Evolutionary conservation across 64 coral and sea anemone genomes (phyloP).

Genomic region (Catalaphyllia jardinei): DNA sequence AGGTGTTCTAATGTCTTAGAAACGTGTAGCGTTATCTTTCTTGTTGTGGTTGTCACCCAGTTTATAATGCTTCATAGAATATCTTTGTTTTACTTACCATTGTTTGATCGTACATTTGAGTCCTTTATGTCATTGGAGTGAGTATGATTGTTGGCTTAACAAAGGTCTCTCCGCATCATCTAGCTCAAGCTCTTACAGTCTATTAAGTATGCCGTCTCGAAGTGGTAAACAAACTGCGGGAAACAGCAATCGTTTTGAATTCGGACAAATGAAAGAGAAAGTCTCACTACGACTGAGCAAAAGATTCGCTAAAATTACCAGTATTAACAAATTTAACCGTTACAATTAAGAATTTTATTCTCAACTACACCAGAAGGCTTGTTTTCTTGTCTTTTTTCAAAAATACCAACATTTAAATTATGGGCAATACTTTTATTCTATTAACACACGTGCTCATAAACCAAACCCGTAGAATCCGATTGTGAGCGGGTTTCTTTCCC

Average conservation of each 20-base stretch:
- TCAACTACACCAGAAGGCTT: neutral
- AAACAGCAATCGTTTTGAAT: neutral
- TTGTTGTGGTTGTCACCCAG: neutral
- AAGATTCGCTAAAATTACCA: neutral
- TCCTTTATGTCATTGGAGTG: neutral
- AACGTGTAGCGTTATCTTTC: neutral
- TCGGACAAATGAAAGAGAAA: neutral
- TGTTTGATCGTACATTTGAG: constrained; percentile 8
- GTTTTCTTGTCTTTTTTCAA: neutral
- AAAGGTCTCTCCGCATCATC: constrained; percentile 4
- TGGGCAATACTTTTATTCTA: neutral
- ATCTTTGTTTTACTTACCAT: neutral
- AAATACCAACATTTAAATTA: neutral
- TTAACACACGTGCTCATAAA: neutral
- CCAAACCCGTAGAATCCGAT: neutral
- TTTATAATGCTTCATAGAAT: constrained; percentile 3
- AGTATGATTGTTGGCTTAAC: constrained; percentile 13
- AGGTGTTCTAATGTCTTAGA: constrained; percentile 34
- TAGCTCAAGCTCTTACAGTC: constrained; percentile 26
- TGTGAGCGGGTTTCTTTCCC: neutral
- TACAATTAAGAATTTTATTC: too few relatives aligned
- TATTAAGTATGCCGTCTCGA: constrained; percentile 30
- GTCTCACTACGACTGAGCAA: neutral
- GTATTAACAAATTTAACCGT: neutral
- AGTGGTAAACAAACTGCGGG: constrained; percentile 25